Conservation (phyloP, 2,797 vertebrate genomes). For the Malacoraja senta region DNA sequence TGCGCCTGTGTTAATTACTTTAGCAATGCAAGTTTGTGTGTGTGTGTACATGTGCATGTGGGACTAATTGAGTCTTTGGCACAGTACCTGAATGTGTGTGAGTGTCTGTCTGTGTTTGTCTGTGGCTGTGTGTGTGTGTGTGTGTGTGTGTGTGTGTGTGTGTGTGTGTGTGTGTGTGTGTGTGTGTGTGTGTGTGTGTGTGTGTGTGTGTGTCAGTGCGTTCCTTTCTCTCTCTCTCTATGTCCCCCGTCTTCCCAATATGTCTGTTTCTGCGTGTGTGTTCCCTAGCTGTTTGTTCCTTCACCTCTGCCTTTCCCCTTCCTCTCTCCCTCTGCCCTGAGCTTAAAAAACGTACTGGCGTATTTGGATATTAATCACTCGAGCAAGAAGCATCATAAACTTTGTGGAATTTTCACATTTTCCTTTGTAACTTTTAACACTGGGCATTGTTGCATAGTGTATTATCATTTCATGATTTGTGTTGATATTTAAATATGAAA, state of each 20-base stretch:
- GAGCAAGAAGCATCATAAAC: background rate
- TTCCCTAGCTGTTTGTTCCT: slow-evolving; percentile 44
- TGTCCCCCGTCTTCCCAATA: background rate
- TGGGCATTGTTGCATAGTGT: background rate
- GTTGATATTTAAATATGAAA: slow-evolving; percentile 29
- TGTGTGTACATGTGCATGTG: slow-evolving; percentile 56
- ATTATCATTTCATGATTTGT: slow-evolving; percentile 21
- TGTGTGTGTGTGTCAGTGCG: slow-evolving; percentile 40
- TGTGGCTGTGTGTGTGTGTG: background rate
- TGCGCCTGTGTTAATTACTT: slow-evolving; percentile 36
- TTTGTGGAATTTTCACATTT: background rate
- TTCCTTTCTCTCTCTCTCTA: slow-evolving; percentile 38
- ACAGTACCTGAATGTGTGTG: background rate
- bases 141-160: background rate
- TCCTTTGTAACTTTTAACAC: background rate
- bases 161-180: background rate
- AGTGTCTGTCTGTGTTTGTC: too few species aligned
- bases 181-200: slow-evolving; percentile 38
- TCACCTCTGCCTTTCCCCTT: background rate
- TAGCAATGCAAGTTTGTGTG: slow-evolving; percentile 46
- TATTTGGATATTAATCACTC: background rate
- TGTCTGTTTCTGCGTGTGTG: slow-evolving; percentile 15
- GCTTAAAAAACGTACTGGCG: background rate
- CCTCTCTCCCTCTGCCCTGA: background rate
- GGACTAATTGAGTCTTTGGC: slow-evolving; percentile 70